These are phyloP conservation scores for Megalurothrips usitatus DNA, from an alignment of 2,888 invertebrate species.

Conservation along the genomic window DNA sequence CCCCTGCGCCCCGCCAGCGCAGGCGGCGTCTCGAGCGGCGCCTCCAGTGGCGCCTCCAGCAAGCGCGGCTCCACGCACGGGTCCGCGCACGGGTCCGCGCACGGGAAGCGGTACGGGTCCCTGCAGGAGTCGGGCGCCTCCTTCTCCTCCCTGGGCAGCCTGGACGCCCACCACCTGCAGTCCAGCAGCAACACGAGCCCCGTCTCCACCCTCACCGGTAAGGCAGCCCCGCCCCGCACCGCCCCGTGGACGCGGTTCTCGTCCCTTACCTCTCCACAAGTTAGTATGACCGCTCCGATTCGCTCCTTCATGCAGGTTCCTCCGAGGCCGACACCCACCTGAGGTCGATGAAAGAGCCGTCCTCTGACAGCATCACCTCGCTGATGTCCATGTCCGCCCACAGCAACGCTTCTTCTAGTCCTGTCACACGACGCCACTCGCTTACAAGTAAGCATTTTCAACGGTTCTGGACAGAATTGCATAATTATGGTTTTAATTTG, in stretches of 20 bases:
- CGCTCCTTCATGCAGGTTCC: slow-evolving; percentile 51
- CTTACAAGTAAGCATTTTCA: slow-evolving; percentile 60
- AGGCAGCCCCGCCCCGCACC: background rate
- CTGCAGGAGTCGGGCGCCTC: slow-evolving; percentile 47
- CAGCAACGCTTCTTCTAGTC: slow-evolving; percentile 75
- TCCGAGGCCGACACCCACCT: slow-evolving; percentile 61
- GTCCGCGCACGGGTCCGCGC: slow-evolving; percentile 34
- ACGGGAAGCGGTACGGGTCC: slow-evolving; percentile 28
- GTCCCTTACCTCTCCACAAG: slow-evolving; percentile 31
- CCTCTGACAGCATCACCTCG: slow-evolving; percentile 68
- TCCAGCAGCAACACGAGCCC: slow-evolving; percentile 82
- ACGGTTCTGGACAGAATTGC: background rate
- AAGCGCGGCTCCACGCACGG: slow-evolving; percentile 8
- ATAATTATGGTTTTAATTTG: background rate
- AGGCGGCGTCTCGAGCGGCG: background rate
- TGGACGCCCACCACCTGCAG: slow-evolving; percentile 61
- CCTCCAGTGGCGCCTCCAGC: slow-evolving; percentile 22
- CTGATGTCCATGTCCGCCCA: slow-evolving; percentile 64
- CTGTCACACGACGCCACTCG: slow-evolving; percentile 71
- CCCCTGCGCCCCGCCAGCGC: background rate
- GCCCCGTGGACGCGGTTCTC: background rate
- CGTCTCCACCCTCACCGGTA: slow-evolving; percentile 78
- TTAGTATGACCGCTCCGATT: slow-evolving; percentile 9
- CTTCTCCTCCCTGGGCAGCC: slow-evolving; percentile 54
- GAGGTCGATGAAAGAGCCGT: slow-evolving; percentile 52